These are phyloP conservation scores for Mellilla xanthometata DNA, from an alignment of 2,888 invertebrate genomes.

Conservation along the genomic window DNA sequence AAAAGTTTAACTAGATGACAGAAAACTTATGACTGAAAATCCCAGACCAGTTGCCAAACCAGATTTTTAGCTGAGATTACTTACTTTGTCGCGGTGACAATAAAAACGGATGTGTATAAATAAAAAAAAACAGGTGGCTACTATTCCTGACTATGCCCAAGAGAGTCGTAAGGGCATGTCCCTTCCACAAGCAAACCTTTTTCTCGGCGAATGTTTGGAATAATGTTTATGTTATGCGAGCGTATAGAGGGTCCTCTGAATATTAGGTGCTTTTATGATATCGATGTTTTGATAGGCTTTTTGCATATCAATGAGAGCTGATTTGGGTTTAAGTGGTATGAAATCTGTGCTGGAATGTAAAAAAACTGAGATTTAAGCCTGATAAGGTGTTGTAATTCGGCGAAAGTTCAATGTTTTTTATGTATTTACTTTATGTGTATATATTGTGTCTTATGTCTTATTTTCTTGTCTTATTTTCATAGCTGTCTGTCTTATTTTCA, in stretches of 20 bases:
- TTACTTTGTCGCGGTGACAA: slow-evolving; percentile 39
- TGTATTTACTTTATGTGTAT: too few species aligned
- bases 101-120: slow-evolving; percentile 51
- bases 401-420: too few species aligned
- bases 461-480: too few species aligned
- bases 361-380: too few species aligned
- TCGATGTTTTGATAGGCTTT: slow-evolving; percentile 30
- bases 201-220: slow-evolving; percentile 39
- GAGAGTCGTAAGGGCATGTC: slow-evolving; percentile 54
- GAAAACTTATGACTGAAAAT: too few species aligned
- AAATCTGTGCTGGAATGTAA: slow-evolving; percentile 5
- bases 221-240: slow-evolving; percentile 26
- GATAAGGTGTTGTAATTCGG: too few species aligned
- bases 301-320: slow-evolving; percentile 20
- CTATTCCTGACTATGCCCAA: slow-evolving; percentile 48
- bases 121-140: slow-evolving; percentile 55
- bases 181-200: slow-evolving; percentile 53
- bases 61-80: slow-evolving; percentile 28
- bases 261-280: slow-evolving; percentile 30
- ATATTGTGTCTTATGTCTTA: too few species aligned
- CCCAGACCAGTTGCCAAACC: too few species aligned
- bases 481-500: too few species aligned
- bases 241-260: slow-evolving; percentile 21
- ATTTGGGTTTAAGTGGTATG: slow-evolving; percentile 5
- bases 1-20: too few species aligned